Evolutionary conservation across 92 coral and sea anemone genomes (phyloP).

Genomic region (Nematostella vectensis): DNA sequence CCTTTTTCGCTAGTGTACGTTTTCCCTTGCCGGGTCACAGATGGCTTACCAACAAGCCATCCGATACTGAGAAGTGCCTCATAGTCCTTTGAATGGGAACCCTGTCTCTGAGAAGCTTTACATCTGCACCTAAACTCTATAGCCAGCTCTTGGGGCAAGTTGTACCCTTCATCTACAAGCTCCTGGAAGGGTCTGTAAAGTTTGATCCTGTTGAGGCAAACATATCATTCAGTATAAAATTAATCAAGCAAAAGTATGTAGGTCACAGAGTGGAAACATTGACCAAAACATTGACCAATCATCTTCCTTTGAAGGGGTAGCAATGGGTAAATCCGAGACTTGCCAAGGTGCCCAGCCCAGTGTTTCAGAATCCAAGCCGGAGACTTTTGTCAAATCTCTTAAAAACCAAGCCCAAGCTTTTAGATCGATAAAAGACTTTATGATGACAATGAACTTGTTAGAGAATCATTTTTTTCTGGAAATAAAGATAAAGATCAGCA

Average conservation of each 20-base stretch:
- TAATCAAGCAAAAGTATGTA: too few relatives aligned
- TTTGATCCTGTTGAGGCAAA: constrained; percentile 50
- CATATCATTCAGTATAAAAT: too few relatives aligned
- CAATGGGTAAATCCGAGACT: background rate
- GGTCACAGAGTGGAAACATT: too few relatives aligned
- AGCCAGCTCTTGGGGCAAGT: constrained; percentile 50
- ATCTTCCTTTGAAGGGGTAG: too few relatives aligned
- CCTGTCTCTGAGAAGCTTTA: constrained; percentile 16
- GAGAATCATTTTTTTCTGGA: too few relatives aligned
- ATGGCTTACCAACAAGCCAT: constrained; percentile 43
- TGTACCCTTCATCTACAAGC: constrained; percentile 65
- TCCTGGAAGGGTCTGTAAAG: constrained; percentile 83
- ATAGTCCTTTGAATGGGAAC: constrained; percentile 27
- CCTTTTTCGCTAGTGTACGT: too few relatives aligned
- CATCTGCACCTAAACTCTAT: constrained; percentile 60
- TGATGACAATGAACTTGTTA: too few relatives aligned
- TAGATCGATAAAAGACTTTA: too few relatives aligned
- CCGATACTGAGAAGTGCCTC: constrained; percentile 59
- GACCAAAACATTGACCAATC: too few relatives aligned
- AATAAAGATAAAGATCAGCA: too few relatives aligned
- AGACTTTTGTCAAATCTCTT: background rate
- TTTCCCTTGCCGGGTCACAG: too few relatives aligned
- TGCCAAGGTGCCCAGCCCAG: background rate
- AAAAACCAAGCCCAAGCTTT: background rate
- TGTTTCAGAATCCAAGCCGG: background rate